Conservation (phyloP, 2,888 invertebrate genomes). For the Disparrhopalites patrizii region DNA sequence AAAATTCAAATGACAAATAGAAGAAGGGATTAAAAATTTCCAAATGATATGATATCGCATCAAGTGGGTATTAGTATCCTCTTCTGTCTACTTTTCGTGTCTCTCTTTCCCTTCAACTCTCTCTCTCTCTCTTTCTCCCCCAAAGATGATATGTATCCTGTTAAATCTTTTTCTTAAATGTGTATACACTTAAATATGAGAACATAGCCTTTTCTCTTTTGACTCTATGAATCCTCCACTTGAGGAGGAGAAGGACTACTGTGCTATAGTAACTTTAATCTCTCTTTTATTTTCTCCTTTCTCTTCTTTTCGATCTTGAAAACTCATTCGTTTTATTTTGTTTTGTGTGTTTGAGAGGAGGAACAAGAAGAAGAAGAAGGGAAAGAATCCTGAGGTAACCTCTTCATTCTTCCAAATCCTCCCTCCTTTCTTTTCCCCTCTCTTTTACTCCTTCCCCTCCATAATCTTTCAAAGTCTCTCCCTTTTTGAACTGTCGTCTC, state of each 20-base stretch:
- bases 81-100: background rate
- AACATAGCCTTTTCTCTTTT: conserved; percentile 14
- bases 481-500: too few relatives aligned
- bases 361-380: too few relatives aligned
- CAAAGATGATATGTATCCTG: too few relatives aligned
- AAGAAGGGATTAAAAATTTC: conserved; percentile 18
- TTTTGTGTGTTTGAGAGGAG: too few relatives aligned
- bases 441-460: too few relatives aligned
- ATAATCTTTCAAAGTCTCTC: conserved; percentile 27
- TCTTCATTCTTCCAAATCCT: conserved; percentile 20
- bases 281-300: conserved; percentile 25
- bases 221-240: conserved; percentile 10
- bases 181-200: background rate
- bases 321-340: conserved; percentile 33
- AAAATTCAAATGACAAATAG: conserved; percentile 29
- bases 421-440: conserved; percentile 34
- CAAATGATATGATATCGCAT: conserved; percentile 30
- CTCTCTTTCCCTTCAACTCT: background rate
- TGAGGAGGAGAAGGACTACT: too few relatives aligned
- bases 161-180: too few relatives aligned
- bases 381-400: conserved; percentile 24
- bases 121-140: too few relatives aligned
- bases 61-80: conserved; percentile 28
- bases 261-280: conserved; percentile 24
- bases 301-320: conserved; percentile 25